These are phyloP conservation scores for Cynopterus brachyotis DNA, from an alignment of 2,113 vertebrate species.

Conservation along the genomic window DNA sequence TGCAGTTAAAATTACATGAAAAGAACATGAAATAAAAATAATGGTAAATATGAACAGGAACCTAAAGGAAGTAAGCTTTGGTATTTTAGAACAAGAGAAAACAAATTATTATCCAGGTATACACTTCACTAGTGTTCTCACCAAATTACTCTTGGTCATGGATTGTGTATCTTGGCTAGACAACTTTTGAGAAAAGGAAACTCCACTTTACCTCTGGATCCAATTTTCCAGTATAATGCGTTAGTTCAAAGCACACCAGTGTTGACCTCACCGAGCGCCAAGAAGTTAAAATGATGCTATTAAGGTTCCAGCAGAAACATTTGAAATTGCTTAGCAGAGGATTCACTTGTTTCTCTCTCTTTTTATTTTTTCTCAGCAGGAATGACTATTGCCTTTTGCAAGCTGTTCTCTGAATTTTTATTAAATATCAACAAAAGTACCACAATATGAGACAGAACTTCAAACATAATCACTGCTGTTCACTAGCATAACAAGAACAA, in stretches of 20 bases:
- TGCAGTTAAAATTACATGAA: not conserved
- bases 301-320: conserved; percentile 53
- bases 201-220: conserved; percentile 49
- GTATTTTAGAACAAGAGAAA: not conserved
- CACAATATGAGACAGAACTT: conserved; percentile 30
- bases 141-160: not conserved
- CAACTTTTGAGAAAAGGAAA: conserved; percentile 61
- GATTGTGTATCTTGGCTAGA: conserved; percentile 62
- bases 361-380: not conserved
- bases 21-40: not conserved
- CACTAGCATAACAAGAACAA: not conserved
- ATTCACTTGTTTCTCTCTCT: conserved; percentile 17
- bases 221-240: conserved; percentile 49
- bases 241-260: conserved; percentile 48
- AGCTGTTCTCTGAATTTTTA: conserved; percentile 45
- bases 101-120: not conserved
- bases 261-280: conserved; percentile 39
- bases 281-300: conserved; percentile 60
- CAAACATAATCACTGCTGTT: not conserved
- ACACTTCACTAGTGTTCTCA: not conserved
- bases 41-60: not conserved
- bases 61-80: not conserved
- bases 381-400: not conserved
- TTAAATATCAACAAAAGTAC: conserved; percentile 29
- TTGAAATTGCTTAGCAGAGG: conserved; percentile 46